A percentile compares a stretch with the other conserved stretches of the same genome.
These are phyloP conservation scores for Melanotaenia trifasciata DNA, from an alignment of 2,797 vertebrate species.

Conservation along the genomic window DNA sequence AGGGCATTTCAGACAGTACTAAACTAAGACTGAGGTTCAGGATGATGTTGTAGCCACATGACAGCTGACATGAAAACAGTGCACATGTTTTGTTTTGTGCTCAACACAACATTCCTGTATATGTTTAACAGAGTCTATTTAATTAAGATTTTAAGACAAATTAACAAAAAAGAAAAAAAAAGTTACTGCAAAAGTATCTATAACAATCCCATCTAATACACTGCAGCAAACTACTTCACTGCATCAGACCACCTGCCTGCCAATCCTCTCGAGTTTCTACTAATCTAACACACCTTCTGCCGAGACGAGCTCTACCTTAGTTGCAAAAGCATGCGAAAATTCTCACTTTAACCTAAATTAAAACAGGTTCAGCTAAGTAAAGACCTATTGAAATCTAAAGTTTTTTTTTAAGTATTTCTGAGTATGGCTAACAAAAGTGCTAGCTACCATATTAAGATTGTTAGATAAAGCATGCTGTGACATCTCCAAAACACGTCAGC, in stretches of 20 bases:
- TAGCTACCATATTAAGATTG: background rate
- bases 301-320: background rate
- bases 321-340: slow-evolving; percentile 1
- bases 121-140: no score
- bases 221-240: slow-evolving; percentile 3
- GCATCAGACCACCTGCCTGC: slow-evolving; percentile 2
- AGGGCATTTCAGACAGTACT: no score
- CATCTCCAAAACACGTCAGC: slow-evolving; percentile 29
- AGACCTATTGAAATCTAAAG: background rate
- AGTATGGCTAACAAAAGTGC: background rate
- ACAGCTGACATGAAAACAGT: no score
- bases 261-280: background rate
- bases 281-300: slow-evolving; percentile 1
- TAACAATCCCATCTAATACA: background rate
- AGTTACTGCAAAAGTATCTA: background rate
- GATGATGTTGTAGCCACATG: no score
- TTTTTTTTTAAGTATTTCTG: background rate
- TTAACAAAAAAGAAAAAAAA: background rate
- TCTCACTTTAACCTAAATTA: background rate
- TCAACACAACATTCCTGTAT: no score
- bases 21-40: no score
- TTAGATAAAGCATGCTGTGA: background rate
- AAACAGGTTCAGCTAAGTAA: background rate
- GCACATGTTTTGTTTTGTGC: no score
- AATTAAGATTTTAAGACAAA: background rate